A percentile compares a stretch with the other conserved stretches of the same genome.
Conservation (phyloP, 2,113 vertebrate species). For the Cepphus grylle region DNA sequence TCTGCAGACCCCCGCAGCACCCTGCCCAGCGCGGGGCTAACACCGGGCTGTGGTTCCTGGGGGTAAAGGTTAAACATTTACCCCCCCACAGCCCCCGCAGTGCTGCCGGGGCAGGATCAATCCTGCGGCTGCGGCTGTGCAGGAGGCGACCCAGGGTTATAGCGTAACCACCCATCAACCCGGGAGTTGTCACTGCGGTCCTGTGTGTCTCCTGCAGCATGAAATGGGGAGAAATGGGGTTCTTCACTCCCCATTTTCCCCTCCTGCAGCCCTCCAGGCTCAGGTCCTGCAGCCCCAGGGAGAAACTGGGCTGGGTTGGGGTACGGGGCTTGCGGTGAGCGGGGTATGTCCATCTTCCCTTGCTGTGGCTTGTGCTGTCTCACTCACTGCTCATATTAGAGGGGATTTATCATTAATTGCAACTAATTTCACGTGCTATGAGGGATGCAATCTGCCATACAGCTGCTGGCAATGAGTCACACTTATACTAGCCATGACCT, state of each 20-base stretch:
- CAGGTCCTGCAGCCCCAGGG: rapidly evolving
- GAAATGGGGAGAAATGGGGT: neutral
- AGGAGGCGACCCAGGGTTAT: neutral
- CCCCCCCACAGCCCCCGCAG: neutral
- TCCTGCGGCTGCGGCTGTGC: neutral
- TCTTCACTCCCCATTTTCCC: neutral
- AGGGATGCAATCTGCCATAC: neutral
- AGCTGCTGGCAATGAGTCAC: neutral
- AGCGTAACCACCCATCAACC: neutral
- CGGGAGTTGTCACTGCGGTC: rapidly evolving
- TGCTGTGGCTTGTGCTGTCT: neutral
- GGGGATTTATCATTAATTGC: neutral
- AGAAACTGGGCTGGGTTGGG: neutral
- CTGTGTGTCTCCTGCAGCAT: neutral
- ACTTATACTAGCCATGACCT: neutral
- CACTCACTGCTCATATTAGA: neutral
- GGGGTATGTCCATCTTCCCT: rapidly evolving
- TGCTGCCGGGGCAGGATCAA: neutral
- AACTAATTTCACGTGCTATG: neutral
- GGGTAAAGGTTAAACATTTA: neutral
- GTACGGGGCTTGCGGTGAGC: rapidly evolving
- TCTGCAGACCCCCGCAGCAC: neutral
- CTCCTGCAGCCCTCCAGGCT: neutral
- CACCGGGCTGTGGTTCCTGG: neutral
- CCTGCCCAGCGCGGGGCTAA: neutral